phyloP scores from a whole-genome alignment of 2,888 invertebrate genomes.

The Lasioglossum oenotherae region DNA sequence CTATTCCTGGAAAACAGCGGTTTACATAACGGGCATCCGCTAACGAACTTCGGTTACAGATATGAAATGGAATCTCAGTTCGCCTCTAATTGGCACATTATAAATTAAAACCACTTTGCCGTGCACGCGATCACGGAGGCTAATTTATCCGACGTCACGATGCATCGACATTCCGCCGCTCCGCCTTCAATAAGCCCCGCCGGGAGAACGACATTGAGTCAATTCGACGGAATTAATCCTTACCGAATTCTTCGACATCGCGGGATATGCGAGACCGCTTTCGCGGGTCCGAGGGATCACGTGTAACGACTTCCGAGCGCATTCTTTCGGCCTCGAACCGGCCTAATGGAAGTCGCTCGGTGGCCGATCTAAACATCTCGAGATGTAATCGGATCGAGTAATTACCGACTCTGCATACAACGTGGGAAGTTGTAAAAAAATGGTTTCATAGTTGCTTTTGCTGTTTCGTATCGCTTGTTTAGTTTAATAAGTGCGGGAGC shows the following conservation, averaged over 20 bases:
- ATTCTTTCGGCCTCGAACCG: background rate
- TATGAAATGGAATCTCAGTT: conserved; percentile 33
- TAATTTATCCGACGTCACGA: conserved; percentile 20
- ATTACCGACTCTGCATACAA: conserved; percentile 12
- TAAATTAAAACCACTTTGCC: conserved; percentile 18
- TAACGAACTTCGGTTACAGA: conserved; percentile 25
- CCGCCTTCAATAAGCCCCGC: background rate
- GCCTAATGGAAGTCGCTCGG: conserved; percentile 10
- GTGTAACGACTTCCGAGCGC: background rate
- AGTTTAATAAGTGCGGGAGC: conserved; percentile 12
- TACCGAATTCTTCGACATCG: background rate
- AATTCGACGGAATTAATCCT: conserved; percentile 24
- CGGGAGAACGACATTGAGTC: conserved; percentile 7
- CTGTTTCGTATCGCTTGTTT: conserved; percentile 9
- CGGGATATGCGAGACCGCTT: background rate
- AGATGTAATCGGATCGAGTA: background rate
- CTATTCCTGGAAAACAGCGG: conserved; percentile 9
- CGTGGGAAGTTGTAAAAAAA: conserved; percentile 13
- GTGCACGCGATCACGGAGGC: conserved; percentile 31
- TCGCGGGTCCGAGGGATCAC: background rate
- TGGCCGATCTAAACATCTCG: conserved; percentile 12
- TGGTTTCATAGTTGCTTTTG: background rate
- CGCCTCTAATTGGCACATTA: conserved; percentile 31
- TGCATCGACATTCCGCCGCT: conserved; percentile 11
- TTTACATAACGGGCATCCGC: conserved; percentile 5